These are phyloP conservation scores for Drosophila antonietae DNA, from an alignment of 2,888 invertebrate genomes.

Conservation along the genomic window DNA sequence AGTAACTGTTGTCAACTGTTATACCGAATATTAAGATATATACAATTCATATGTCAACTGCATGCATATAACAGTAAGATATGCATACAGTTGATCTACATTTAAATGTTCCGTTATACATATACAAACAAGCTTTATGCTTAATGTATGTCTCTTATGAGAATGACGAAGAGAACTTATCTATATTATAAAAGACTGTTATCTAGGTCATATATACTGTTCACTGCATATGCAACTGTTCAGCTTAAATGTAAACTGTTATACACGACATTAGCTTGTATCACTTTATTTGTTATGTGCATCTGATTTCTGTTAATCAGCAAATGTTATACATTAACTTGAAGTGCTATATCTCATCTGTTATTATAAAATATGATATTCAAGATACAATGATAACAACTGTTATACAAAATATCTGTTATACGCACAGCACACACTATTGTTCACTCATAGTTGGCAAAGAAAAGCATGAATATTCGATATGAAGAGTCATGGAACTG, in stretches of 20 bases:
- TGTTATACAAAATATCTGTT: constrained; percentile 5
- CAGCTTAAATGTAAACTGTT: not conserved
- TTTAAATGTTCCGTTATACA: not conserved
- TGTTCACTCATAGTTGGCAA: constrained; percentile 11
- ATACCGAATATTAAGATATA: not conserved
- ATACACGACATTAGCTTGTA: not conserved
- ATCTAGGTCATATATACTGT: not conserved
- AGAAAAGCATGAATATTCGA: constrained; percentile 47
- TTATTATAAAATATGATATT: constrained; percentile 7
- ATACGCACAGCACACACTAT: constrained; percentile 13
- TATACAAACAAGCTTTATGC: not conserved
- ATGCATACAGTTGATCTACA: too few species aligned
- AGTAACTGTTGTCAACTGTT: not conserved
- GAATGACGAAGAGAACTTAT: not conserved
- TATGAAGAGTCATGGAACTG: constrained; percentile 60
- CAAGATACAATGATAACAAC: not conserved
- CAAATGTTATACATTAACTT: not conserved
- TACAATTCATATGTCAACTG: not conserved
- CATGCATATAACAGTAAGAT: too few species aligned
- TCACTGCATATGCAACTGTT: not conserved
- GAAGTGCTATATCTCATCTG: constrained; percentile 8
- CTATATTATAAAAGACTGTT: not conserved
- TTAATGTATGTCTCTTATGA: not conserved
- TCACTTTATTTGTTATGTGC: too few species aligned
- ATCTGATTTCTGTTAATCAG: too few species aligned